phyloP scores from a whole-genome alignment of 1,140 invertebrate species.

The Portunus trituberculatus region DNA sequence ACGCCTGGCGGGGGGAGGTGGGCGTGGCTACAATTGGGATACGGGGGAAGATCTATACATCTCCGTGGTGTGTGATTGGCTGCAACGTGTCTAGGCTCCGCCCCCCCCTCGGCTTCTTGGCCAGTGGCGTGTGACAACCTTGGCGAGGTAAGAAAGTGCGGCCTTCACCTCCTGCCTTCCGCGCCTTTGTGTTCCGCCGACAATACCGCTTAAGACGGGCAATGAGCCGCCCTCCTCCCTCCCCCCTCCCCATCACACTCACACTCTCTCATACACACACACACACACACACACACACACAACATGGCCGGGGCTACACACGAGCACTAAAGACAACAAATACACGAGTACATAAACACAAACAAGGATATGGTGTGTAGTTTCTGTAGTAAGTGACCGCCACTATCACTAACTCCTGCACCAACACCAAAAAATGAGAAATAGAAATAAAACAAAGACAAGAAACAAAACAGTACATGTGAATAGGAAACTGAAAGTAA shows the following conservation, averaged over 20 bases:
- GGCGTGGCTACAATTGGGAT: not conserved
- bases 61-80: conserved; percentile 32
- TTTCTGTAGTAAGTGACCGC: no score
- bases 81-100: conserved; percentile 34
- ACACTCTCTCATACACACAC: not conserved
- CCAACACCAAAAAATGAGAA: not conserved
- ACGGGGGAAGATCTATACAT: conserved; percentile 56
- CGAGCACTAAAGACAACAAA: not conserved
- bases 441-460: not conserved
- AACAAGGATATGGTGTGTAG: not conserved
- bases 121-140: conserved; percentile 59
- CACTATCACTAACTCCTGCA: not conserved
- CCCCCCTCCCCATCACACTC: not conserved
- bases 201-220: conserved; percentile 28
- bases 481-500: no score
- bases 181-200: conserved; percentile 39
- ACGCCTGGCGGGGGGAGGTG: conserved; percentile 15
- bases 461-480: no score
- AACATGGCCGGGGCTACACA: not conserved
- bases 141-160: conserved; percentile 58
- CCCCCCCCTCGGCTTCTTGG: conserved; percentile 60
- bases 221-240: not conserved
- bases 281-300: not conserved
- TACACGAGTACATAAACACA: not conserved
- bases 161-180: conserved; percentile 48